Evolutionary conservation across 2,797 vertebrate species (phyloP).

Genomic region (Scleropages formosus): DNA sequence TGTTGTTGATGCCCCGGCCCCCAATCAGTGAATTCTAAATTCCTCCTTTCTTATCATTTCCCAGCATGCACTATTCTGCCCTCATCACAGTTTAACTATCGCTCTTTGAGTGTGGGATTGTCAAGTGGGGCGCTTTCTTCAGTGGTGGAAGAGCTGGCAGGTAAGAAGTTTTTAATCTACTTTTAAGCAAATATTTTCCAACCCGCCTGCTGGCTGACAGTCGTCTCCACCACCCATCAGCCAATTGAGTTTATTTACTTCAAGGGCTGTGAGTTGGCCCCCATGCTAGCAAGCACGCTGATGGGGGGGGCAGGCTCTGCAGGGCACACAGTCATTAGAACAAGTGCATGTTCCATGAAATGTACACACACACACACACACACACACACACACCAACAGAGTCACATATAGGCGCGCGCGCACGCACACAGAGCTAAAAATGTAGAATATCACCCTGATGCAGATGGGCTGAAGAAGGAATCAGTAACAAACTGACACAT

Average conservation of each 20-base stretch:
- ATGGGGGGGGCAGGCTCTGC: conserved; percentile 29
- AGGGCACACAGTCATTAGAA: conserved; percentile 36
- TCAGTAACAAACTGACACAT: not conserved
- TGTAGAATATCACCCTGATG: not conserved
- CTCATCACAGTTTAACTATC: conserved; percentile 58
- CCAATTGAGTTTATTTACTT: conserved; percentile 35
- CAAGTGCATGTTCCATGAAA: conserved; percentile 23
- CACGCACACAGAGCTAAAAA: conserved; percentile 9
- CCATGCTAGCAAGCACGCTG: conserved; percentile 19
- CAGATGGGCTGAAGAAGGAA: not conserved
- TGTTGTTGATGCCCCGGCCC: conserved; percentile 59
- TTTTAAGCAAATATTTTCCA: conserved; percentile 62
- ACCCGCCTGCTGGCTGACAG: conserved; percentile 33
- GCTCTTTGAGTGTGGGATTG: conserved; percentile 54
- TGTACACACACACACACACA: conserved; percentile 1
- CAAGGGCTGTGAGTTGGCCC: conserved; percentile 24
- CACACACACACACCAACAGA: conserved; percentile 6
- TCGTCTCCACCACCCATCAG: conserved; percentile 39
- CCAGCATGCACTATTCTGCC: conserved; percentile 52
- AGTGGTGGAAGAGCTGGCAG: conserved; percentile 50
- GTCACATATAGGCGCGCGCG: not conserved
- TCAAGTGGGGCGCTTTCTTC: conserved; percentile 55
- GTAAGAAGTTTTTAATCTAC: conserved; percentile 53
- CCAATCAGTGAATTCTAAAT: conserved; percentile 65
- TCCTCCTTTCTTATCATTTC: conserved; percentile 62